Evolutionary conservation across 2,888 invertebrate genomes (phyloP), one percentile per base, ranked within the genome.

Genomic region (Priocnemis perturbator): DNA sequence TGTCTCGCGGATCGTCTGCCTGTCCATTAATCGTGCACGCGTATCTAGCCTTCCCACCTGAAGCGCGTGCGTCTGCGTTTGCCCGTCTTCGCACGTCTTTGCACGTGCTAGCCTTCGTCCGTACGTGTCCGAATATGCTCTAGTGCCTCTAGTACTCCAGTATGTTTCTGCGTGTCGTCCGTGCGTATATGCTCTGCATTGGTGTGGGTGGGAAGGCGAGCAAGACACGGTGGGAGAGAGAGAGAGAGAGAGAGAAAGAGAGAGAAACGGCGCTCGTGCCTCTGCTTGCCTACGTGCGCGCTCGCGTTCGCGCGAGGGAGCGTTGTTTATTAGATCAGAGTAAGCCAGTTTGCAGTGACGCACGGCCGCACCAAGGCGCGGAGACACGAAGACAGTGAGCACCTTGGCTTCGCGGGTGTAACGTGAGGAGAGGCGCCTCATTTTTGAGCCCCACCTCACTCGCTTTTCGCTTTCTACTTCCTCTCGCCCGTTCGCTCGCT

Each of bases 331-430:
- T 87, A 87, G 86, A 87, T 87, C 85, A 86, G 82, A 84, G 81
- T 87, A 87, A 87, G 86, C 86, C 87, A 86, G 86, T 87, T 87
- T 85, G 86, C 79, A 81, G 82, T 82, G 84, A 84, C 84, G 83
- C 83, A 81, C 79, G 79, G 64, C 61, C 64, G 75, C 71, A 70
- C 66, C 62, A 73, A 77, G 77, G 79, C n/a, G n/a, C n/a, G 26
- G 5, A 26, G 26, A 26, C 56, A 78, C 79, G 63, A 37, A 47
- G 81, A 73, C 81, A 81, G 84, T 82, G 82, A 77, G 77, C 81
- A 78, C 78, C 81, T 82, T 81, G 78, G 78, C 81, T 81, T 72
- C 74, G 69, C 64, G 50, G 23, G 60, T 50, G 67, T 52, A 60
- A 76, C 76, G 64, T 50, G 65, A 55, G 56, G 26, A 56, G 56